These are phyloP conservation scores for Gallinago stenura DNA, from an alignment of 2,797 vertebrate species.

Conservation along the genomic window DNA sequence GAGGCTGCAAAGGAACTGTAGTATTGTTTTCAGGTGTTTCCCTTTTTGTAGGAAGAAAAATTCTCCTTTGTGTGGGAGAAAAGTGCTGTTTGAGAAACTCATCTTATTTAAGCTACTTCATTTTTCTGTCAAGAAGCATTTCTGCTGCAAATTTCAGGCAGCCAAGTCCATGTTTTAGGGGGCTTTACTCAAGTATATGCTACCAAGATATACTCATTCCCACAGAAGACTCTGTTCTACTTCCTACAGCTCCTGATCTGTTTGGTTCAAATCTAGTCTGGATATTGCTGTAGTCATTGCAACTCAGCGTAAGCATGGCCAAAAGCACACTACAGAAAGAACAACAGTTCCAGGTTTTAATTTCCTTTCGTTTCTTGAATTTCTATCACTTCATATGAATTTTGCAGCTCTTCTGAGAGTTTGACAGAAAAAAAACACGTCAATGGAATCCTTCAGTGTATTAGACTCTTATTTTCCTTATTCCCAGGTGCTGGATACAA, in stretches of 20 bases:
- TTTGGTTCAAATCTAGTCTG: not conserved
- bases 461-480: not conserved
- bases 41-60: not conserved
- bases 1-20: not conserved
- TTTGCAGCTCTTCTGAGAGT: not conserved
- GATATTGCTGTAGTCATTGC: not conserved
- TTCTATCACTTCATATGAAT: conserved; percentile 10
- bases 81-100: not conserved
- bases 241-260: not conserved
- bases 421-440: not conserved
- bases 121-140: not conserved
- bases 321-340: not conserved
- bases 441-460: not conserved
- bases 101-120: not conserved
- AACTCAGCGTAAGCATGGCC: not conserved
- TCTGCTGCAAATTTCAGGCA: not conserved
- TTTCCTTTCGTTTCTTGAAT: not conserved
- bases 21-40: not conserved
- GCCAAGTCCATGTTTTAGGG: not conserved
- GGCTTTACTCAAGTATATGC: not conserved
- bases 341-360: not conserved
- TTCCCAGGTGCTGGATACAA: conserved; percentile 86
- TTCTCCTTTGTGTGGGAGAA: not conserved
- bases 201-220: not conserved
- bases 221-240: not conserved